Conservation (phyloP, 1,140 invertebrate species). For the Drosophila ogumai region DNA sequence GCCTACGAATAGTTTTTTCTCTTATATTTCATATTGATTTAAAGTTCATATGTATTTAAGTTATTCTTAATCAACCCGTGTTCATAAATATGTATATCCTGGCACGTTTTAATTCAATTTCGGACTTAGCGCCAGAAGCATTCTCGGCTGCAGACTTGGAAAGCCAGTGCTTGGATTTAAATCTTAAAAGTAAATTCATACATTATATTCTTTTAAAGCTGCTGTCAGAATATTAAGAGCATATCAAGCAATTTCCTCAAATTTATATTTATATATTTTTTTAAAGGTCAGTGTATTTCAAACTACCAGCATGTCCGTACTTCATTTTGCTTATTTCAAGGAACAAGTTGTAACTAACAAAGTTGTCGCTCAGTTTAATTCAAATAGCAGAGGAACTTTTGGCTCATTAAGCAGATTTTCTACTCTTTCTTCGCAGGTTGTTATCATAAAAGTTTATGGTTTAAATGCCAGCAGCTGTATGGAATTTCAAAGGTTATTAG, state of each 20-base stretch:
- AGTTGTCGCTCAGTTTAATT: constrained; percentile 37
- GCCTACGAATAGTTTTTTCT: background rate
- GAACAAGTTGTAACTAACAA: constrained; percentile 31
- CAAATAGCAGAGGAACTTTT: constrained; percentile 32
- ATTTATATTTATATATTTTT: no score
- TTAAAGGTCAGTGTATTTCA: no score
- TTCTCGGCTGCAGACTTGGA: constrained; percentile 10
- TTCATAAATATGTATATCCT: background rate
- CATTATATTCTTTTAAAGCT: constrained; percentile 13
- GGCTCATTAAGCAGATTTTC: constrained; percentile 49
- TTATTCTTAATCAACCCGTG: constrained; percentile 30
- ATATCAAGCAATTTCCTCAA: no score
- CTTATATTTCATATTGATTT: background rate
- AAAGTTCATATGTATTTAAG: background rate
- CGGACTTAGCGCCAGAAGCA: constrained; percentile 4
- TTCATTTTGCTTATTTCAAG: constrained; percentile 24
- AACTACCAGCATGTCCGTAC: background rate
- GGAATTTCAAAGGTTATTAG: constrained; percentile 49
- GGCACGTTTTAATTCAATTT: constrained; percentile 22
- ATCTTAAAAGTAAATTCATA: constrained; percentile 10
- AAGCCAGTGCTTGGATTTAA: constrained; percentile 17
- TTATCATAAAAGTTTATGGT: constrained; percentile 41
- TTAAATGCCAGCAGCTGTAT: constrained; percentile 37
- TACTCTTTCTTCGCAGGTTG: constrained; percentile 20
- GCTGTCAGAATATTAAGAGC: background rate